Evolutionary conservation across 1,140 invertebrate species (phyloP), one percentile per base, ranked within the genome.

Genomic region (Lineus longissimus): DNA sequence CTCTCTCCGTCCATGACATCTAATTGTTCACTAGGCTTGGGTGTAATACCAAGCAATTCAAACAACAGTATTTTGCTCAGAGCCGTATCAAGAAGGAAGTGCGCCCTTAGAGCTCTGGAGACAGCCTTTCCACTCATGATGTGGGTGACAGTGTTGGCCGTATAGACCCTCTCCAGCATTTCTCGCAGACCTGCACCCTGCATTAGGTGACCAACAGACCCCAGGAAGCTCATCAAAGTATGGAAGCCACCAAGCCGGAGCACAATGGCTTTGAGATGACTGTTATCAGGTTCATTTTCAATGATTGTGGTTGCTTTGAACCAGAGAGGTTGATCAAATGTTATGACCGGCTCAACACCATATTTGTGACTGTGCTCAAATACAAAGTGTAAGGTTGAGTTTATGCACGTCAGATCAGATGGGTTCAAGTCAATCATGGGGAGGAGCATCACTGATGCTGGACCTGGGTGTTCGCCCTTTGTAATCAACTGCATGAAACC

Each of bases 91-190:
- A 71, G 60, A 7, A 73, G 66, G 29, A 79, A 69, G 76, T 84
- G 81, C 27, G 64, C 83, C 67, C 81, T 61, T 15, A 84, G 60
- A 31, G 76, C 73, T 72, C 82, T 69, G 27, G 75, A 61, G 67
- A 78, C 81, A 55, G 79, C 71, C 69, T 84, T 75, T 27, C 79
- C 74, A 40, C 55, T 64, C 55, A 84, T 56, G 68, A 80, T 79
- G 71, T 82, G 77, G 7, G 71, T 69, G 27, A 76, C 73, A 40
- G 73, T 70, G 41, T 69, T 67, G 57, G 64, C 27, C 13, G 59
- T 63, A 68, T 68, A 74, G 1, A 73, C 41, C 2, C 43, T 64
- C 56, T 74, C 67, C 17, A 71, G 31, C 0, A 73, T 11, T 31
- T 73, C 56, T 19, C 22, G 22, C 0, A 74, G 60, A 22, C 72